phyloP scores from a whole-genome alignment of 2,888 invertebrate genomes.

The Norana najaformis region DNA sequence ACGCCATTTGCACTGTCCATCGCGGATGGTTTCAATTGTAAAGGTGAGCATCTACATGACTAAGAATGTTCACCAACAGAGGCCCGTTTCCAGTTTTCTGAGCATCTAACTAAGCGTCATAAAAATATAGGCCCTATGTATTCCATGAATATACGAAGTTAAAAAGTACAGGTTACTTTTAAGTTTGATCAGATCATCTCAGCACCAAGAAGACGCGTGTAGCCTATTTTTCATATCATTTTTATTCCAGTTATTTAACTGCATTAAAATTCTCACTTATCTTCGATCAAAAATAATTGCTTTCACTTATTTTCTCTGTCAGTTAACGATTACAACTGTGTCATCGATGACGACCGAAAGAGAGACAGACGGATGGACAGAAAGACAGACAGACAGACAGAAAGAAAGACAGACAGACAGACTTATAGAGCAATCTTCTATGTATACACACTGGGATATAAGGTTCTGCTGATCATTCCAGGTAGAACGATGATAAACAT shows the following conservation, averaged over 20 bases:
- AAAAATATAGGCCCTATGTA: no score
- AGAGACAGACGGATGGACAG: neutral
- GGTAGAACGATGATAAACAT: conserved; percentile 62
- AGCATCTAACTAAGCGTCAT: no score
- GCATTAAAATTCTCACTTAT: neutral
- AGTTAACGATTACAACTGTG: no score
- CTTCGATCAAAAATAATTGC: neutral
- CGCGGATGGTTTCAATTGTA: no score
- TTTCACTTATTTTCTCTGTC: neutral
- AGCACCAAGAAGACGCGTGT: neutral
- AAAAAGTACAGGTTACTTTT: no score
- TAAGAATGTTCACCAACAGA: no score
- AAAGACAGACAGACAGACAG: neutral
- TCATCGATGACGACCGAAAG: no score
- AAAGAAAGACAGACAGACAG: neutral
- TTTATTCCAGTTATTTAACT: neutral
- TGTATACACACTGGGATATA: conserved; percentile 51
- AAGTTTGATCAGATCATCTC: neutral
- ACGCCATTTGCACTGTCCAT: no score
- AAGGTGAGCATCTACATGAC: no score
- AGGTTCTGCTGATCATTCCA: conserved; percentile 56
- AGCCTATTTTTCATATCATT: neutral
- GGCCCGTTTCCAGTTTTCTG: no score
- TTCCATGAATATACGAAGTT: no score
- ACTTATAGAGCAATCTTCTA: no score